Base-by-base conservation (phyloP, 2,797 vertebrate genomes). In the Diplodus puntazzo region DNA sequence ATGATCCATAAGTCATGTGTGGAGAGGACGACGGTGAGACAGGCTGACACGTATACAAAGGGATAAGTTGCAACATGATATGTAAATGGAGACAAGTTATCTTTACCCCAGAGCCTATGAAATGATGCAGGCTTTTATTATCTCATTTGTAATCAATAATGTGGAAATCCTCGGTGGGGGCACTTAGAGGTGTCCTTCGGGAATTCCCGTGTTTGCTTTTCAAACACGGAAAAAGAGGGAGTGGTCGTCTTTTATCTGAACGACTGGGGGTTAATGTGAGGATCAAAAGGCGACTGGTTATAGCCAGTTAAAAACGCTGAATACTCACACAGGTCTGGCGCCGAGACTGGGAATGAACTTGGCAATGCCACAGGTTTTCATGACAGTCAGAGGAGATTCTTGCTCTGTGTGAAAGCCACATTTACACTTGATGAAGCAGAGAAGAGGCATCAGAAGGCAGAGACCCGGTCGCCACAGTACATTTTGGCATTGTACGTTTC, bases 121-220 rank as follows among this genome's bases (percentile, higher is more conserved):
- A 81, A 88, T 89, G 68, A 92, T 91, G 76, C 71, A 65, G 73
- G 77, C 81, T 86, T 90, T 91, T 89, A 90, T 88, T 77, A 87
- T 91, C 86, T 87, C 84, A 88, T 89, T 90, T 89, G 84, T 86
- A 85, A 93, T 94, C 92, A 87, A 93, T 93, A 91, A 83, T 55
- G 81, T 84, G 78, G 54, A 81, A 74, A 92, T 86, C 81, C 81
- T 92, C 87, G 4, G 57, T 75, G 83, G 88, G 83, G 30, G 52
- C 80, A 78, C 82, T 92, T 61, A 77, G 54, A 72, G 16, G 59
- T 65, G 68, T 88, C 89, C 81, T 58, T 11, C 0, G 81, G 73
- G 87, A 82, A 25, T 73, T 79, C 14, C 18, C 10, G 20, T 34
- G 55, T 90, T 87, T 81, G 54, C 80, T 85, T 81, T 83, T 69